Percentiles rank a stretch among this genome's conserved stretches.
Conservation (phyloP, 1,140 invertebrate genomes). For the Lordiphosa collinella region DNA sequence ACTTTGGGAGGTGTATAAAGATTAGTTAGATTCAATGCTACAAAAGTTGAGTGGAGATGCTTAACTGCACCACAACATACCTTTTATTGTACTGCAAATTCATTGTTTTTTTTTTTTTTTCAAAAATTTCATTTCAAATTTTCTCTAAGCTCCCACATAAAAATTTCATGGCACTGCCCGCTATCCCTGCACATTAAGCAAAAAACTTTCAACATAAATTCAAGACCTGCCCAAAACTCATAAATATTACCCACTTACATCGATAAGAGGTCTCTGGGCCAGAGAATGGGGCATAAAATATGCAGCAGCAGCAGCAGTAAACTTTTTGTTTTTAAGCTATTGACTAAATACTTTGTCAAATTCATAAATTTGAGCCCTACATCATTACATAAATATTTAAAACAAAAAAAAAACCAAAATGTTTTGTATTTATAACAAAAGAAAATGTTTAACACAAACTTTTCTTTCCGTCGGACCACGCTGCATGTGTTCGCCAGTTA, state of each 20-base stretch:
- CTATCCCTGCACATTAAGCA: conserved; percentile 42
- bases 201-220: conserved; percentile 69
- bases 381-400: conserved; percentile 72
- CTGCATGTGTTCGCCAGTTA: conserved; percentile 8
- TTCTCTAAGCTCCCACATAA: conserved; percentile 19
- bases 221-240: conserved; percentile 30
- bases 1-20: conserved; percentile 45
- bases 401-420: conserved; percentile 44
- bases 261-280: conserved; percentile 30
- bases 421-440: conserved; percentile 14
- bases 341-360: conserved; percentile 76
- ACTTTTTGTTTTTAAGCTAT: conserved; percentile 57
- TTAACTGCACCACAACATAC: too few relatives aligned
- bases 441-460: conserved; percentile 45
- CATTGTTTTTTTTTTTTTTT: too few relatives aligned
- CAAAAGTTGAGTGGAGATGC: too few relatives aligned
- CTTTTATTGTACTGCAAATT: too few relatives aligned
- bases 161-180: conserved; percentile 32
- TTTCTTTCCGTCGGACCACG: conserved; percentile 12
- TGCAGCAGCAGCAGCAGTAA: conserved; percentile 37
- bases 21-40: too few relatives aligned
- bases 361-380: conserved; percentile 69
- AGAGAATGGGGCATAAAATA: conserved; percentile 45
- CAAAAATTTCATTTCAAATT: too few relatives aligned
- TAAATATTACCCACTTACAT: conserved; percentile 56